A percentile compares a stretch with the other conserved stretches of the same genome.
These are phyloP conservation scores for Drosophila yakuba DNA, from an alignment of 1,140 invertebrate species.

Conservation along the genomic window DNA sequence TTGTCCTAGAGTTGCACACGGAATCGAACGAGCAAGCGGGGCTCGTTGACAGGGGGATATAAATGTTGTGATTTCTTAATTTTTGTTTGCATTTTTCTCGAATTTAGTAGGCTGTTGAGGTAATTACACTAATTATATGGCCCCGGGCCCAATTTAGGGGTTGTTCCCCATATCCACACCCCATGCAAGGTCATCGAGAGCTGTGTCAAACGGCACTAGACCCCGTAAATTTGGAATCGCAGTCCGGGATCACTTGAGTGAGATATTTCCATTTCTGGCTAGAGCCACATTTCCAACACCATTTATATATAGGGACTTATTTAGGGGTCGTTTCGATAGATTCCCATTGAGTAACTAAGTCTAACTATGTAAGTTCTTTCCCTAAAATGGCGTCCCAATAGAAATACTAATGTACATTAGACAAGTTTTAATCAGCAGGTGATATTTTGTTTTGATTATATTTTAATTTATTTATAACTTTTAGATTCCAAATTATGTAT, in stretches of 20 bases:
- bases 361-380: not conserved
- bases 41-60: constrained; percentile 78
- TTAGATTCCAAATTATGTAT: no score
- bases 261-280: constrained; percentile 6
- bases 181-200: constrained; percentile 48
- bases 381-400: not conserved
- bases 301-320: not conserved
- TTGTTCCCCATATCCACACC: constrained; percentile 34
- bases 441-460: no score
- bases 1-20: constrained; percentile 11
- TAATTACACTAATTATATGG: constrained; percentile 81
- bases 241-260: constrained; percentile 21
- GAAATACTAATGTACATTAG: not conserved
- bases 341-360: not conserved
- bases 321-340: not conserved
- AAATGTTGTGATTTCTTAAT: constrained; percentile 85
- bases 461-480: no score
- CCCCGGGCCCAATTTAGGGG: constrained; percentile 54
- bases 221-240: constrained; percentile 9
- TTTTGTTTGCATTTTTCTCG: constrained; percentile 84
- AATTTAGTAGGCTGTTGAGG: constrained; percentile 82
- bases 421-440: no score
- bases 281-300: constrained; percentile 22
- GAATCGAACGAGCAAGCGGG: constrained; percentile 4
- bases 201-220: constrained; percentile 58